Percentiles rank a stretch among this genome's conserved stretches.
Conservation (phyloP, 2,797 vertebrate species). For the Anguilla anguilla region DNA sequence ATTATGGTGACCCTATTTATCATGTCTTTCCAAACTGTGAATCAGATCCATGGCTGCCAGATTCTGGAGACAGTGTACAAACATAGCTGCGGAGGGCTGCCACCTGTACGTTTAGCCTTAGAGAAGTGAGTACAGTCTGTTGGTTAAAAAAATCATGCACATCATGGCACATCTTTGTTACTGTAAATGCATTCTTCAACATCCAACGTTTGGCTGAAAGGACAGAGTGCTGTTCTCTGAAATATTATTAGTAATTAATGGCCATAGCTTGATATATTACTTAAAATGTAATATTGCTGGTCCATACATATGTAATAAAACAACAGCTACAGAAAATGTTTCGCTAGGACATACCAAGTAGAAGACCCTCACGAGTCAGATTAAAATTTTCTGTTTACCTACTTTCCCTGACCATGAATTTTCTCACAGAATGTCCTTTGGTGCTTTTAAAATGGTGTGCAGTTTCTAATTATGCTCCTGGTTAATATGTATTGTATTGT, state of each 20-base stretch:
- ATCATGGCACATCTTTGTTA: background rate
- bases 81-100: constrained; percentile 93
- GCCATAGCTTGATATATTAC: background rate
- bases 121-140: constrained; percentile 83
- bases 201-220: background rate
- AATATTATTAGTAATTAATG: background rate
- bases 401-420: background rate
- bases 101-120: constrained; percentile 91
- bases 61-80: constrained; percentile 95
- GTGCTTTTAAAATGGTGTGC: background rate
- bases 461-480: background rate
- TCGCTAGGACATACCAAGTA: background rate
- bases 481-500: background rate
- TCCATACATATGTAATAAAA: background rate
- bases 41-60: constrained; percentile 95
- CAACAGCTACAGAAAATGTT: background rate
- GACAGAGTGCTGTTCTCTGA: background rate
- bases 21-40: constrained; percentile 32
- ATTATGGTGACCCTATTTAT: background rate
- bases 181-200: background rate
- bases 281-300: background rate
- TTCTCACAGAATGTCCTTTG: background rate
- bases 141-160: background rate
- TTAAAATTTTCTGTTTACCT: background rate
- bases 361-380: background rate